Base-by-base conservation (phyloP, 2,888 invertebrate genomes). In the Dynastes grantii region DNA sequence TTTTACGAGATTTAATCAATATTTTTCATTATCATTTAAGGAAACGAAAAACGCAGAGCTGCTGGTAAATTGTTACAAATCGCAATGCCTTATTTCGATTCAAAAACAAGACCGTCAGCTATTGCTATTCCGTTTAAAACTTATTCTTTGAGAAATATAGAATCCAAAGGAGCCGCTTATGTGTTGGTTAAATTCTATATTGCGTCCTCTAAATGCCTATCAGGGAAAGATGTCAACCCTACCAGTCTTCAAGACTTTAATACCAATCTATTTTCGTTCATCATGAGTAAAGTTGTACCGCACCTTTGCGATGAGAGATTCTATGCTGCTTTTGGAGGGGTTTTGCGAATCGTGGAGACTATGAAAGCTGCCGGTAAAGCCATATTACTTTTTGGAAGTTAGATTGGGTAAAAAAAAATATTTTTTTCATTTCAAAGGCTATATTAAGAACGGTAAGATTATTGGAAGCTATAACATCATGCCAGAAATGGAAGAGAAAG, bases 61-160 rank as follows among this genome's bases (percentile, higher is more conserved):
- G 11, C 65, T 16, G 76, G 64, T 2, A 51, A 63, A n/a, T 13
- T 32, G 0, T 8, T 76, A 4, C 76, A 70, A 29, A 79, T 79
- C 45, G 92, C 93, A 0, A 85, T 92, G 55, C 94, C 94, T 0
- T 90, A 90, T 80, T 90, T 94, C 53, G 92, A 92, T 83, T 91
- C 93, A 87, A 88, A 90, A 63, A 83, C 85, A 1, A 85, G 88
- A n/a, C 90, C 91, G 0, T 88, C 89, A 49, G 89, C 91, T n/a
- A 91, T 94, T 84, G 93, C 93, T 71, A 83, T 94, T 29, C 94
- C 94, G 0, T 90, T 93, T 73, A 91, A 90, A 83, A 86, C 87
- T 9, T 88, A 89, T 76, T 88, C 90, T 29, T 85, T 94, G 63
- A 87, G 91, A 40, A 91, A 91, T 40, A 83, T 90, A 27, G 86